Percentiles rank a stretch among this genome's conserved stretches.
phyloP scores from a whole-genome alignment of 2,888 invertebrate genomes.

The Zygogramma bicolorata region DNA sequence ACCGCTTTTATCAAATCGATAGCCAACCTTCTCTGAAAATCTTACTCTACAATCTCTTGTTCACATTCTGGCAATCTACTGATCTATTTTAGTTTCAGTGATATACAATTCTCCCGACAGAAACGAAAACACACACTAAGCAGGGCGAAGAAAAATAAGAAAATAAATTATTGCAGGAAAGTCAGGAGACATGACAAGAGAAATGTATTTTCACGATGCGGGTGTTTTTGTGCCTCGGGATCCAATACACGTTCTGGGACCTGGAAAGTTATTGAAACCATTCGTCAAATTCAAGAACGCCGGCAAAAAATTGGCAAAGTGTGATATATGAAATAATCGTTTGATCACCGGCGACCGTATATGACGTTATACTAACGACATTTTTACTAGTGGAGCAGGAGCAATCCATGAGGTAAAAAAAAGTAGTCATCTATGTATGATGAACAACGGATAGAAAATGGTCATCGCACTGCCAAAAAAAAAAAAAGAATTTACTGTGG shows the following conservation, averaged over 20 bases:
- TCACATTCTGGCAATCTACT: neutral
- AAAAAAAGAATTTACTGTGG: too few species aligned
- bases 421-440: neutral
- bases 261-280: slow-evolving; percentile 62
- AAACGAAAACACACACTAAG: slow-evolving; percentile 49
- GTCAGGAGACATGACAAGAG: slow-evolving; percentile 58
- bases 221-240: slow-evolving; percentile 54
- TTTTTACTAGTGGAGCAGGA: slow-evolving; percentile 10
- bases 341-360: slow-evolving; percentile 47
- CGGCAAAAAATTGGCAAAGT: slow-evolving; percentile 52
- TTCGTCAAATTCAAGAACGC: slow-evolving; percentile 60
- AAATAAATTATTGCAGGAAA: slow-evolving; percentile 56
- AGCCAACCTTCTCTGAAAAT: neutral
- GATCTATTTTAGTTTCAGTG: neutral
- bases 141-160: slow-evolving; percentile 54
- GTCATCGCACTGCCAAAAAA: neutral
- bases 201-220: slow-evolving; percentile 59
- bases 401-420: neutral
- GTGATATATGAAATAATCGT: slow-evolving; percentile 57
- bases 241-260: slow-evolving; percentile 58
- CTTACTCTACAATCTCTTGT: neutral
- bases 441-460: neutral
- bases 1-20: too few species aligned
- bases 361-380: slow-evolving; percentile 8
- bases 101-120: slow-evolving; percentile 4